A percentile compares a stretch with the other conserved stretches of the same genome.
Conservation (phyloP, 2,797 vertebrate genomes). For the Eospalax fontanierii region DNA sequence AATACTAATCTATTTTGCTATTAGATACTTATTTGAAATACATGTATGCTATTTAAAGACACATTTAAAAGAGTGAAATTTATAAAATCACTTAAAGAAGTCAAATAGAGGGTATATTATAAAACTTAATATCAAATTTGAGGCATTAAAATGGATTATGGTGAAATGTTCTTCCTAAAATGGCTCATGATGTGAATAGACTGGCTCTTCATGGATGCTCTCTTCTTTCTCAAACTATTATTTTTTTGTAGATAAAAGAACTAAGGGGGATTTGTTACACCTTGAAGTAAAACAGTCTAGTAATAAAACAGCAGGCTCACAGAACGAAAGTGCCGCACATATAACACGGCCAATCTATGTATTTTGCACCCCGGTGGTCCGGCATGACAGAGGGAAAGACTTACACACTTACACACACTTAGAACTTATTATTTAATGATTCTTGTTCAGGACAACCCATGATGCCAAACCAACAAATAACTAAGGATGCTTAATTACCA, state of each 20-base stretch:
- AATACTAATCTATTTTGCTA: neutral
- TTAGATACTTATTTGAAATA: slow-evolving; percentile 50
- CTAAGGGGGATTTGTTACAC: neutral
- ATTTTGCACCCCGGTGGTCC: neutral
- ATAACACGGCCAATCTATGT: neutral
- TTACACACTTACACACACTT: neutral
- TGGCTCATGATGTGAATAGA: neutral
- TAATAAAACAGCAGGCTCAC: neutral
- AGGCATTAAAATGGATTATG: neutral
- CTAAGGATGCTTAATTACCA: neutral
- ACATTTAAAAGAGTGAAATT: neutral
- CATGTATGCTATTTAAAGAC: neutral
- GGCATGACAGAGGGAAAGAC: neutral
- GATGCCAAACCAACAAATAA: neutral
- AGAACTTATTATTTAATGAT: neutral
- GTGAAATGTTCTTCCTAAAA: neutral
- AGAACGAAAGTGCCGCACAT: neutral
- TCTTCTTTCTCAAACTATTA: neutral
- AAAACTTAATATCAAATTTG: slow-evolving; percentile 39
- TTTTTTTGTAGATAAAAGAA: neutral
- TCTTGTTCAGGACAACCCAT: neutral
- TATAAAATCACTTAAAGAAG: neutral
- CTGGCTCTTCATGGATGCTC: neutral
- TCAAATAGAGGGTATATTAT: slow-evolving; percentile 39
- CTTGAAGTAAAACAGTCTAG: neutral